These are phyloP conservation scores for Pogona vitticeps DNA, from an alignment of 2,113 vertebrate species.

Conservation along the genomic window DNA sequence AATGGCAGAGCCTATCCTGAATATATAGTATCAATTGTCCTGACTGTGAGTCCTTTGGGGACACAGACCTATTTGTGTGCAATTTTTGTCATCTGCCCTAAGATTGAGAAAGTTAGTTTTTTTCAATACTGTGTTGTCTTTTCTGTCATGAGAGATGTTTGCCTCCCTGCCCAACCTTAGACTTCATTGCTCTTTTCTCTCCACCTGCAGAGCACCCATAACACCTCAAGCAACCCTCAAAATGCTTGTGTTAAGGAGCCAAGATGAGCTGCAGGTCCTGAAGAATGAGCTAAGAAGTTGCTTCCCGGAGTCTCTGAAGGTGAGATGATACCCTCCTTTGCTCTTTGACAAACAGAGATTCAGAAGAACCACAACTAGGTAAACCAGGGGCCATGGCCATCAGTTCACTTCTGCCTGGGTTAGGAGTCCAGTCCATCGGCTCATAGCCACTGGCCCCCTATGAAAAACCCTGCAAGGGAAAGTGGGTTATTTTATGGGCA, in stretches of 20 bases:
- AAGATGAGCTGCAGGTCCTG: not conserved
- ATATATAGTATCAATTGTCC: no score
- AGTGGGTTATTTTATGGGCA: no score
- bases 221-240: not conserved
- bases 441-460: not conserved
- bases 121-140: not conserved
- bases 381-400: not conserved
- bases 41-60: not conserved
- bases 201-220: not conserved
- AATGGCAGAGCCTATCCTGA: no score
- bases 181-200: not conserved
- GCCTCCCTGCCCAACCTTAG: no score
- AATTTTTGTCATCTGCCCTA: not conserved
- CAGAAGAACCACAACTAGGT: not conserved
- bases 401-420: no score
- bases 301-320: constrained; percentile 18
- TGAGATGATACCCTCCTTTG: not conserved
- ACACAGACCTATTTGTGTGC: not conserved
- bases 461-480: not conserved
- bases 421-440: no score
- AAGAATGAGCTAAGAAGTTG: not conserved
- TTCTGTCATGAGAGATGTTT: not conserved
- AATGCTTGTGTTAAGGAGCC: constrained; percentile 6
- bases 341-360: not conserved
- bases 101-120: not conserved